Percentiles rank a stretch among this genome's conserved stretches.
These are phyloP conservation scores for Oryzias sinensis DNA, from an alignment of 2,797 vertebrate genomes.

Conservation along the genomic window DNA sequence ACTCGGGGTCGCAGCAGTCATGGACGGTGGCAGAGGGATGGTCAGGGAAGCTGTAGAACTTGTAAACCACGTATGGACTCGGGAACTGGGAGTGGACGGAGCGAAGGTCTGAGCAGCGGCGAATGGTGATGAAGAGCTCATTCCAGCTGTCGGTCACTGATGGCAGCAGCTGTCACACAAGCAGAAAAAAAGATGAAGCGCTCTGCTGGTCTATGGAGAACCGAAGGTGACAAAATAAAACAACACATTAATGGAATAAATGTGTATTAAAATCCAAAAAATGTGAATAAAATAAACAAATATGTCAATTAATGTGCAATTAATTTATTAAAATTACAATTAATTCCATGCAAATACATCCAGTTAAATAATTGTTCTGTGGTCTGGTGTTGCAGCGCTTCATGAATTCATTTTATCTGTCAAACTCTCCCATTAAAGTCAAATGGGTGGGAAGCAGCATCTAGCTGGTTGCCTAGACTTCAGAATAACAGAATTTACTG, in stretches of 20 bases:
- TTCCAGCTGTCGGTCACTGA: slow-evolving; percentile 73
- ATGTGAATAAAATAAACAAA: too few species aligned
- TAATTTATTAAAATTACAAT: too few species aligned
- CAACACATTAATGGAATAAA: not conserved
- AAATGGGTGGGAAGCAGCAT: too few species aligned
- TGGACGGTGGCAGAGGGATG: slow-evolving; percentile 80
- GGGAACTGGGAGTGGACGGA: slow-evolving; percentile 64
- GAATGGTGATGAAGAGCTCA: slow-evolving; percentile 81
- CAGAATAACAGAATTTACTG: too few species aligned
- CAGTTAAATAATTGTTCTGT: too few species aligned
- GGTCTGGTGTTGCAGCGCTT: too few species aligned
- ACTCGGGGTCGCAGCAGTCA: slow-evolving; percentile 77
- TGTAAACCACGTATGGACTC: slow-evolving; percentile 88
- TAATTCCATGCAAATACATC: too few species aligned
- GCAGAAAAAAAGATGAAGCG: not conserved
- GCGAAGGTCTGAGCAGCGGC: slow-evolving; percentile 76
- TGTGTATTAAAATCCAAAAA: too few species aligned
- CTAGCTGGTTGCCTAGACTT: too few species aligned
- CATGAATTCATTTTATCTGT: too few species aligned
- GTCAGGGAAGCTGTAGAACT: slow-evolving; percentile 85
- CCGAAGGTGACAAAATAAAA: not conserved
- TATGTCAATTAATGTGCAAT: too few species aligned
- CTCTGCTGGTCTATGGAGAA: not conserved
- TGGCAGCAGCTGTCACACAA: slow-evolving; percentile 23
- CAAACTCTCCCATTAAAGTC: too few species aligned